These are phyloP conservation scores for Gymnobelideus leadbeateri DNA, from an alignment of 2,113 vertebrate species.

Conservation along the genomic window DNA sequence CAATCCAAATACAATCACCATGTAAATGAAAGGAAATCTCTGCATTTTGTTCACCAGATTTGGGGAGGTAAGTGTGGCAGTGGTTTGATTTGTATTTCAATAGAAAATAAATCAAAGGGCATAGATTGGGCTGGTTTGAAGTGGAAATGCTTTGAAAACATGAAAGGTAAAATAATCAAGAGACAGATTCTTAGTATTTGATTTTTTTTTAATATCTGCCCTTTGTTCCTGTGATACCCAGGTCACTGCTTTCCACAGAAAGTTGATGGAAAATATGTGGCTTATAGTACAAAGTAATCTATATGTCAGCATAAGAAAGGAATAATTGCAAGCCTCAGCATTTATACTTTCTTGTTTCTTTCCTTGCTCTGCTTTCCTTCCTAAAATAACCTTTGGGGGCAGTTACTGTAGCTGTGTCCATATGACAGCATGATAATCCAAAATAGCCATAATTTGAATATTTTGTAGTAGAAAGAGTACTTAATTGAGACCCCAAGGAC, in stretches of 20 bases:
- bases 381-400: background rate
- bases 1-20: background rate
- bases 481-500: background rate
- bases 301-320: background rate
- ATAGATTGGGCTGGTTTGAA: constrained; percentile 75
- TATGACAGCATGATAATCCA: background rate
- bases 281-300: background rate
- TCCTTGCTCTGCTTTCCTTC: background rate
- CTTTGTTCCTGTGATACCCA: constrained; percentile 69
- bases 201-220: constrained; percentile 76
- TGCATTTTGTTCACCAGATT: background rate
- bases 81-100: constrained; percentile 76
- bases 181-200: constrained; percentile 64
- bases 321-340: background rate
- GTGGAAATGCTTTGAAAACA: constrained; percentile 74
- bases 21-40: background rate
- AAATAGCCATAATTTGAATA: background rate
- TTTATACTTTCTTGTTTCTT: background rate
- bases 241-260: constrained; percentile 45
- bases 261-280: constrained; percentile 53
- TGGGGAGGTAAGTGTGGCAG: background rate
- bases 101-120: constrained; percentile 78
- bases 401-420: background rate
- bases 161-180: constrained; percentile 73
- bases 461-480: background rate